Percentiles rank a stretch among this genome's conserved stretches.
Conservation (phyloP, 2,113 vertebrate genomes). For the Eupsittula cactorum region DNA sequence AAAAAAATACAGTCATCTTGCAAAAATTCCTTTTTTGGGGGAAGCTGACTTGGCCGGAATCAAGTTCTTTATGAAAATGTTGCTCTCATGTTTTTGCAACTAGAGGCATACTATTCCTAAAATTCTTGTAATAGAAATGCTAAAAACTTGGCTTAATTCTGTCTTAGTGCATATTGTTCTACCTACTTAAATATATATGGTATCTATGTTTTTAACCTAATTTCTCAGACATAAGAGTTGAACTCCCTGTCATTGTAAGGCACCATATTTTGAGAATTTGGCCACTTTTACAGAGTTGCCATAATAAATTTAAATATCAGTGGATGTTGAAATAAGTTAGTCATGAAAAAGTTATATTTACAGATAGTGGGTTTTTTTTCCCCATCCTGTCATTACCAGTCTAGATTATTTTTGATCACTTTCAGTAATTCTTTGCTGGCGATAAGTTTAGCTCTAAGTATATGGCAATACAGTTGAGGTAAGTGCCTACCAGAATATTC, state of each 20-base stretch:
- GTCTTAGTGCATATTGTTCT: not conserved
- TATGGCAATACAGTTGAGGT: not conserved
- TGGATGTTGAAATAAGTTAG: not conserved
- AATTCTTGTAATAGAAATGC: not conserved
- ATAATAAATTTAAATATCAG: not conserved
- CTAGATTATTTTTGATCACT: not conserved
- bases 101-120: not conserved
- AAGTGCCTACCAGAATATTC: not conserved
- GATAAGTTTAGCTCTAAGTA: not conserved
- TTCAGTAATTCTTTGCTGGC: not conserved
- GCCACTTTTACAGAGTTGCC: not conserved
- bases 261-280: not conserved
- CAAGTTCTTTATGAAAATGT: not conserved
- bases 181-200: not conserved
- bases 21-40: not conserved
- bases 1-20: not conserved
- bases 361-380: fast-evolving
- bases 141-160: not conserved
- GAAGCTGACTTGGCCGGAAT: not conserved
- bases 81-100: not conserved
- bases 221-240: not conserved
- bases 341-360: not conserved
- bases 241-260: not conserved
- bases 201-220: not conserved
- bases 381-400: not conserved